These are phyloP conservation scores for Argyrosomus regius DNA, from an alignment of 2,797 vertebrate species.

Conservation along the genomic window DNA sequence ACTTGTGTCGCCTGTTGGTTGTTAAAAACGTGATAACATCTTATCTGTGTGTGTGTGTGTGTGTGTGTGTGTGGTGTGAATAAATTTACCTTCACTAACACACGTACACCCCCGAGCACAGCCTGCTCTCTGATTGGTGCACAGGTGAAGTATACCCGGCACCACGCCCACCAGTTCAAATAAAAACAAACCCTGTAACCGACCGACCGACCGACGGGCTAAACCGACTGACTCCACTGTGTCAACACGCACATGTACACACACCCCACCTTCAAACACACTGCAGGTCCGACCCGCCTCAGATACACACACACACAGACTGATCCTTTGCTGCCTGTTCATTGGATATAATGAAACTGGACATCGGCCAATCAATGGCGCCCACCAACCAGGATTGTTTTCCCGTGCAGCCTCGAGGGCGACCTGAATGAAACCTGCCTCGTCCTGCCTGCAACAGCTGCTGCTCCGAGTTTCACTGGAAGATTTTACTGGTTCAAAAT, in stretches of 20 bases:
- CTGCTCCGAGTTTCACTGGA: not conserved
- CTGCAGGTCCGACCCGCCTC: not conserved
- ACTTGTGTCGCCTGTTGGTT: no score
- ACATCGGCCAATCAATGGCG: conserved; percentile 27
- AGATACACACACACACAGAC: conserved; percentile 7
- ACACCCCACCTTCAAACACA: conserved; percentile 7
- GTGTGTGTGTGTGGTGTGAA: not conserved
- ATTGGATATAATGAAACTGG: not conserved
- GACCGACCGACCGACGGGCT: conserved; percentile 6
- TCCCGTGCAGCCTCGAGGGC: conserved; percentile 7
- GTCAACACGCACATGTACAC: conserved; percentile 57
- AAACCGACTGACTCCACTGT: conserved; percentile 36
- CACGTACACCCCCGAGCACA: conserved; percentile 43
- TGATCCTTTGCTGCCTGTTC: not conserved
- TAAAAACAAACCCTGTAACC: conserved; percentile 65
- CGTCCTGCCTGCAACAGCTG: conserved; percentile 22
- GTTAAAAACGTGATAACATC: no score
- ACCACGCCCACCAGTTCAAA: conserved; percentile 66
- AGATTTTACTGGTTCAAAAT: not conserved
- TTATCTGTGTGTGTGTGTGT: not conserved
- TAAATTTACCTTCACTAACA: not conserved
- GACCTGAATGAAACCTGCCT: conserved; percentile 22
- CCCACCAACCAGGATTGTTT: not conserved
- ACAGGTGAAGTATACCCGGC: conserved; percentile 17
- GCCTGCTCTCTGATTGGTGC: conserved; percentile 57